phyloP scores from a whole-genome alignment of 2,888 invertebrate genomes.

The Ectemnius cavifrons region DNA sequence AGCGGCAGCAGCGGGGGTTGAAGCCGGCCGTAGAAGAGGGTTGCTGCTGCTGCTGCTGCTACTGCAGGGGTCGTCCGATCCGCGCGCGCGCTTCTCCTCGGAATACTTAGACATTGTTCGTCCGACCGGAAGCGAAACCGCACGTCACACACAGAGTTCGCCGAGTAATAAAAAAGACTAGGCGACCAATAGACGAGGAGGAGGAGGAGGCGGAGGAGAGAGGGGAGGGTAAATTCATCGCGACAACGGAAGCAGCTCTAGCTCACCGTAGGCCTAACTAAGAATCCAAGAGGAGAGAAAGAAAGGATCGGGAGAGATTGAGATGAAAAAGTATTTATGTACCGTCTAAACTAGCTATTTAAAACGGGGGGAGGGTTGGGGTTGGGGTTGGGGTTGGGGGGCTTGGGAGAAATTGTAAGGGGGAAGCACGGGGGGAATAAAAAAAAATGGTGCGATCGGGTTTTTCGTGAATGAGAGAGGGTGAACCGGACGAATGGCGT shows the following conservation, averaged over 20 bases:
- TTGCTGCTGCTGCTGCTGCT: too few species aligned
- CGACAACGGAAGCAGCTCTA: slow-evolving; percentile 65
- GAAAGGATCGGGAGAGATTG: slow-evolving; percentile 11
- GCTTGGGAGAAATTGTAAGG: slow-evolving; percentile 15
- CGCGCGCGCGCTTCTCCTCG: too few species aligned
- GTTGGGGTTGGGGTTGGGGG: slow-evolving; percentile 35
- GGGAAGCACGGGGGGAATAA: slow-evolving; percentile 3
- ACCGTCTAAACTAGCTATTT: slow-evolving; percentile 69
- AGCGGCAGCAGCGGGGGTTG: too few species aligned
- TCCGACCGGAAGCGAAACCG: slow-evolving; percentile 9
- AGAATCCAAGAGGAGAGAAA: slow-evolving; percentile 44
- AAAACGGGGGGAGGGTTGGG: slow-evolving; percentile 60
- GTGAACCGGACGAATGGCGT: slow-evolving; percentile 7
- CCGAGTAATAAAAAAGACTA: neutral
- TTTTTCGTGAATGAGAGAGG: neutral
- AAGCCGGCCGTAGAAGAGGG: too few species aligned
- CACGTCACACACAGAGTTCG: neutral
- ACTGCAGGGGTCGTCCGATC: too few species aligned
- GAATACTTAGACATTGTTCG: too few species aligned
- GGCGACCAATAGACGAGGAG: slow-evolving; percentile 2
- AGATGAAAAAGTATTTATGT: slow-evolving; percentile 69
- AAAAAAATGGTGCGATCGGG: slow-evolving; percentile 8
- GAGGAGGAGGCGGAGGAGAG: slow-evolving; percentile 1
- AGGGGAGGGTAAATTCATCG: slow-evolving; percentile 11
- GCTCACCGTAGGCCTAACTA: slow-evolving; percentile 77